Conservation (phyloP, 2,113 vertebrate genomes). For the Corynorhinus townsendii region DNA sequence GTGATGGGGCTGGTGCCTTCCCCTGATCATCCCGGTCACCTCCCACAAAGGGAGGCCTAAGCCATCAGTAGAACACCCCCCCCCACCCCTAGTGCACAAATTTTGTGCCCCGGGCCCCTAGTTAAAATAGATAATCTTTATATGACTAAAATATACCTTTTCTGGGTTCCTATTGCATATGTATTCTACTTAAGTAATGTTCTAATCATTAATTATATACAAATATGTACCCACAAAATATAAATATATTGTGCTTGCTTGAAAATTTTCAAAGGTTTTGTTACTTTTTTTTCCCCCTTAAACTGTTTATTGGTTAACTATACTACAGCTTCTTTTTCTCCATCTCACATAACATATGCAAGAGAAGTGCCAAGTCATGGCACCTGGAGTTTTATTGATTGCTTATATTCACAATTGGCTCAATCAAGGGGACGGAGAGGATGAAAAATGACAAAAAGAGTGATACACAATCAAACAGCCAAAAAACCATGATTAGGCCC, state of each 20-base stretch:
- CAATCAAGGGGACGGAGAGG: constrained; percentile 39
- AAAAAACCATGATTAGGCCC: constrained; percentile 64
- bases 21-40: too few species aligned
- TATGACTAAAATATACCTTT: background rate
- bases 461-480: constrained; percentile 61
- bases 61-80: too few species aligned
- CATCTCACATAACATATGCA: constrained; percentile 30
- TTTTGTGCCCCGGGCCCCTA: too few species aligned
- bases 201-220: background rate
- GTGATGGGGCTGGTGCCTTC: too few species aligned
- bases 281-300: background rate
- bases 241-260: background rate
- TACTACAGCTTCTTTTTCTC: background rate
- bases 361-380: constrained; percentile 24
- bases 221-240: background rate
- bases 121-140: background rate
- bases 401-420: constrained; percentile 58
- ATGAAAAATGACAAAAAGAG: constrained; percentile 65
- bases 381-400: constrained; percentile 70
- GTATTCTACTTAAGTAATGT: background rate
- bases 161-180: background rate
- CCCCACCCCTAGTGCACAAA: too few species aligned
- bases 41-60: too few species aligned
- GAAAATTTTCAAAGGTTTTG: background rate
- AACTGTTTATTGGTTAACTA: background rate